These are phyloP conservation scores for Drosophila arawakana DNA, from an alignment of 1,140 invertebrate genomes.

Conservation along the genomic window DNA sequence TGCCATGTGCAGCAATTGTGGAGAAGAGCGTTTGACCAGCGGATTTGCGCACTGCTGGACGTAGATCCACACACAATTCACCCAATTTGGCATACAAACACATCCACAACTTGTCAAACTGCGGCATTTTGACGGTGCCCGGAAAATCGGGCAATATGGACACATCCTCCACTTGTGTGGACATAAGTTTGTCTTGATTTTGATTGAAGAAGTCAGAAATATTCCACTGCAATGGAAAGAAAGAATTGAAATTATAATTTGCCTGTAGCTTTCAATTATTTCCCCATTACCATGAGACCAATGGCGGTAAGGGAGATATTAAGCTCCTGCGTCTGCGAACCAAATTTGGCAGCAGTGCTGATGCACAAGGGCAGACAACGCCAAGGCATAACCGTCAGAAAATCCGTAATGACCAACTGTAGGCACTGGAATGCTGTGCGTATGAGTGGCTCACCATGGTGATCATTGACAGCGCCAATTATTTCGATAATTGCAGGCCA, in stretches of 20 bases:
- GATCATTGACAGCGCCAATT: constrained; percentile 96
- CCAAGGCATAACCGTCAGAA: constrained; percentile 94
- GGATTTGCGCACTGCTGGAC: constrained; percentile 98
- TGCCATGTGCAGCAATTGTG: constrained; percentile 97
- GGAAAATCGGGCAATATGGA: constrained; percentile 93
- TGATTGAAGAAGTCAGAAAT: constrained; percentile 98
- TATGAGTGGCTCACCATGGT: constrained; percentile 96
- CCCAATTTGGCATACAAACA: constrained; percentile 94
- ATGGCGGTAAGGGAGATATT: constrained; percentile 99
- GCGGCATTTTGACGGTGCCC: constrained; percentile 92
- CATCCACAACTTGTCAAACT: constrained; percentile 98
- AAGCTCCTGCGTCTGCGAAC: constrained; percentile 97
- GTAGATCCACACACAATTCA: constrained; percentile 96
- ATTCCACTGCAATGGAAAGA: constrained; percentile 92
- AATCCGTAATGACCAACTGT: constrained; percentile 98
- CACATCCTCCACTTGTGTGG: constrained; percentile 88
- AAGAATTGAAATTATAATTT: not conserved
- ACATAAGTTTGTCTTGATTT: constrained; percentile 94
- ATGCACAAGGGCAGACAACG: constrained; percentile 95
- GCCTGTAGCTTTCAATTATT: no score
- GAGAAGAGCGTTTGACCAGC: constrained; percentile 99
- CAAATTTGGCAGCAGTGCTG: constrained; percentile 97
- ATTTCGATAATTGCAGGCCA: constrained; percentile 98
- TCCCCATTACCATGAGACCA: constrained; percentile 92
- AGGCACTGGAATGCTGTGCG: constrained; percentile 98